Evolutionary conservation across 2,888 invertebrate species (phyloP).

Genomic region (Acanthosepion esculentum): DNA sequence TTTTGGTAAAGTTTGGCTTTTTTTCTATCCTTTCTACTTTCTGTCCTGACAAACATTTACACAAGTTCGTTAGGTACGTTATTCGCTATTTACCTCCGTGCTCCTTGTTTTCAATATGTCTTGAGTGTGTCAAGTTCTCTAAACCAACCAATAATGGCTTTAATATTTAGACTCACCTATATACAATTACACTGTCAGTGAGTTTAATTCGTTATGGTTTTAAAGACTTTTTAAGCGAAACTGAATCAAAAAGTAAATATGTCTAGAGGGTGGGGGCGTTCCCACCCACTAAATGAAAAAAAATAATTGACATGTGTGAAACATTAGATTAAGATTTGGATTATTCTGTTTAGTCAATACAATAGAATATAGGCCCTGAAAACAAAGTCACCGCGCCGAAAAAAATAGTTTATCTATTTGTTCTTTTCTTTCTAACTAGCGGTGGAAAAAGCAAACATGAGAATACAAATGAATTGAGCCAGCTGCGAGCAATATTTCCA

Average conservation of each 20-base stretch:
- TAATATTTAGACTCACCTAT: no score
- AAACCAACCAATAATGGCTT: no score
- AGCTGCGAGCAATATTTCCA: neutral
- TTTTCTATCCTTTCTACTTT: no score
- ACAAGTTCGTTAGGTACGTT: no score
- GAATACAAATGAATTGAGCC: neutral
- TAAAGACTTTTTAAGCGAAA: neutral
- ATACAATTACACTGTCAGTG: no score
- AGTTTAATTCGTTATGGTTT: no score
- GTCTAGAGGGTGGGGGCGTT: neutral
- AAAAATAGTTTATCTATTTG: no score
- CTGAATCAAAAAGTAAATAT: neutral
- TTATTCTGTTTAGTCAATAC: neutral
- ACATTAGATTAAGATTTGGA: neutral
- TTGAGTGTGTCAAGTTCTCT: no score
- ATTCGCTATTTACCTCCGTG: no score
- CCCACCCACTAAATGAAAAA: neutral
- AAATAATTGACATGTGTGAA: neutral
- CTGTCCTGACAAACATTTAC: no score
- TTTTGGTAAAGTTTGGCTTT: no score
- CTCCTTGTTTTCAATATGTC: no score
- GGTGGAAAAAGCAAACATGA: neutral
- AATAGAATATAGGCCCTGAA: neutral
- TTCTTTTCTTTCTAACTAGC: neutral
- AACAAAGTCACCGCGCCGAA: neutral